A percentile compares a stretch with the other conserved stretches of the same genome.
phyloP scores from a whole-genome alignment of 2,797 vertebrate species.

The Lophotriccus pileatus region DNA sequence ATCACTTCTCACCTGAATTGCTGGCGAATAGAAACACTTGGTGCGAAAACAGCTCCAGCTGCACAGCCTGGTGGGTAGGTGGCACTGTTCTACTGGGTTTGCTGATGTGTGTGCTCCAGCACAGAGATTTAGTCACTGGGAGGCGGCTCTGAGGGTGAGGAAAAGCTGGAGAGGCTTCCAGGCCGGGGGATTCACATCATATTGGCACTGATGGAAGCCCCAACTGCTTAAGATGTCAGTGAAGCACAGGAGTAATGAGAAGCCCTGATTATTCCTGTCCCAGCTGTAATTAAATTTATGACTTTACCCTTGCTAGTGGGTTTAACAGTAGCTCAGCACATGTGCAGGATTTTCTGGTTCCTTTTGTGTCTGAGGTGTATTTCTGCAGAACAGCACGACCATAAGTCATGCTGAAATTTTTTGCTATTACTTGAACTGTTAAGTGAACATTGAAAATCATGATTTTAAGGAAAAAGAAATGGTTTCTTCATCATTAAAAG shows the following conservation, averaged over 20 bases:
- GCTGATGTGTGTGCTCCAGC: background rate
- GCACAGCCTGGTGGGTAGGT: background rate
- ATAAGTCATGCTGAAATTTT: background rate
- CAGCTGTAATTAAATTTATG: background rate
- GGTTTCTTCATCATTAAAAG: background rate
- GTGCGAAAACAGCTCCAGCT: background rate
- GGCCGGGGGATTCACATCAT: fast-evolving
- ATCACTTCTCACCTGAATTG: background rate
- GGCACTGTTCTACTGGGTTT: constrained; percentile 21
- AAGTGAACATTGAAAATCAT: background rate
- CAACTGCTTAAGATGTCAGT: background rate
- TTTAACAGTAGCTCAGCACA: background rate
- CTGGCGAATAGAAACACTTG: fast-evolving
- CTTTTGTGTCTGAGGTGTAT: background rate
- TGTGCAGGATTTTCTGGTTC: background rate
- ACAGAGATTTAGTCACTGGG: background rate
- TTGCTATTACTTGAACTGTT: background rate
- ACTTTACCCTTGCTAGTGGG: background rate
- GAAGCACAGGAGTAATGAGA: background rate
- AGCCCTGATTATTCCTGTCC: background rate
- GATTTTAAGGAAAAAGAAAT: background rate
- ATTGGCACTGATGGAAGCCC: background rate
- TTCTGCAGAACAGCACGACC: fast-evolving
- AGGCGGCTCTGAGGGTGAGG: background rate
- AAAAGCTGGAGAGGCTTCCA: background rate